Conservation (phyloP, 2,113 vertebrate species). For the Seriola rivoliana region DNA sequence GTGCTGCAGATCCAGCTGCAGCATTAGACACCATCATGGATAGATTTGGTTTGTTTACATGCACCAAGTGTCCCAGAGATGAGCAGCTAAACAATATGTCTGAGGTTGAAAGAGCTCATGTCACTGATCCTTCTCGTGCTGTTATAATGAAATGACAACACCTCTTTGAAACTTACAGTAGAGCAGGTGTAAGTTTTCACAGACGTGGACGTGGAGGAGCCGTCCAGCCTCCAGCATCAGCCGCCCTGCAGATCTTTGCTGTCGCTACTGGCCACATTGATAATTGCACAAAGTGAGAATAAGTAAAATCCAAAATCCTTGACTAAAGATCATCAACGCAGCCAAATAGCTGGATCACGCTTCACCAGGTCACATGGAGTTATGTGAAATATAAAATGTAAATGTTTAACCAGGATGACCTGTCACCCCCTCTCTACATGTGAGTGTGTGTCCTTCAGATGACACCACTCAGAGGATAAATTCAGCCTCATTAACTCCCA, state of each 20-base stretch:
- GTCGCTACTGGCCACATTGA: conserved; percentile 2
- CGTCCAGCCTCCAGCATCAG: not conserved
- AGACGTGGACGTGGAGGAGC: not conserved
- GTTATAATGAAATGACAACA: not conserved
- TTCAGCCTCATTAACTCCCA: conserved; percentile 73
- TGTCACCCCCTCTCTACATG: conserved; percentile 30
- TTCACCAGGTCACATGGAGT: conserved; percentile 29
- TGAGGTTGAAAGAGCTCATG: not conserved
- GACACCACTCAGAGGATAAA: conserved; percentile 63
- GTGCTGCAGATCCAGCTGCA: conserved; percentile 23
- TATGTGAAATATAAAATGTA: conserved; percentile 33
- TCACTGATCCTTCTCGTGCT: conserved; percentile 7
- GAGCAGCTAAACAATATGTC: not conserved
- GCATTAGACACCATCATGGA: conserved; percentile 7
- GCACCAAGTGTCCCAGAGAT: conserved; percentile 5
- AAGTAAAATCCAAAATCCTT: conserved; percentile 20
- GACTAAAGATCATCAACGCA: conserved; percentile 30
- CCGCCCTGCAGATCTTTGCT: conserved; percentile 12
- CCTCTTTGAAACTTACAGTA: not conserved
- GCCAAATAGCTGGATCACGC: not conserved
- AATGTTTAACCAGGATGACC: conserved; percentile 38
- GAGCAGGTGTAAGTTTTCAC: not conserved
- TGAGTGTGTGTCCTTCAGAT: conserved; percentile 53
- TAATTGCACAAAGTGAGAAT: conserved; percentile 17
- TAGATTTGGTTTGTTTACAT: conserved; percentile 2